Base-by-base conservation (phyloP, 1,140 invertebrate species). In the Atta colombica region DNA sequence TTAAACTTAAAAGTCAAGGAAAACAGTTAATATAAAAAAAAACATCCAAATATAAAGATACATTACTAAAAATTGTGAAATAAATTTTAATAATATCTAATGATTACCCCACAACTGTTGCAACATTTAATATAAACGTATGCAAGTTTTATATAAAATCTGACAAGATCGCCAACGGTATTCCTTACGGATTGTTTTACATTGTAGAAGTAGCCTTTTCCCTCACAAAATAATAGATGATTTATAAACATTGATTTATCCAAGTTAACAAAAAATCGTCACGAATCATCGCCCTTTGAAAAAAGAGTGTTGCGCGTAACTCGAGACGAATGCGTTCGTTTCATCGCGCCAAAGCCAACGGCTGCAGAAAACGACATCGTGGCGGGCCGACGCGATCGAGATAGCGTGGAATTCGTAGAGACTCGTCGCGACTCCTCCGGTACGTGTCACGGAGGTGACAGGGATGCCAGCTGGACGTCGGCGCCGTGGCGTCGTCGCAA, bases 401-500 rank as follows among this genome's bases (percentile, higher is more conserved):
- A 77, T 63, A 88, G 69, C 55, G 39, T 66, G 84, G 55, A 71
- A 86, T 81, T 87, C 65, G 55, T 66, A 55, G 55, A 55, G 77
- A 86, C 25, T 25, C 25, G 25, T 25, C 28, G 69, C 65, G 58
- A 63, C 74, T 69, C 66, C 74, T 69, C 49, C 63, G 63, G 60
- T 39, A 65, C 71, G 74, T 74, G 55, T 71, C 25, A 71, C 21
- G 53, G 60, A n/a, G 81, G 77, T 88, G 88, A 89, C 81, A 74
- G 88, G 78, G 90, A 88, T 81, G 90, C 90, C 86, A 89, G 90
- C 77, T 90, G 90, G 86, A 89, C 74, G 91, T 91, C 87, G 91
- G 88, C 86, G 88, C 86, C 89, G 87, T 85, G 91, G 75, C 89
- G 90, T 87, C 88, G 85, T 87, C 61, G 75, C 77, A 66, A 66